These are phyloP conservation scores for Anarrhichthys ocellatus DNA, from an alignment of 2,113 vertebrate species.

Conservation along the genomic window DNA sequence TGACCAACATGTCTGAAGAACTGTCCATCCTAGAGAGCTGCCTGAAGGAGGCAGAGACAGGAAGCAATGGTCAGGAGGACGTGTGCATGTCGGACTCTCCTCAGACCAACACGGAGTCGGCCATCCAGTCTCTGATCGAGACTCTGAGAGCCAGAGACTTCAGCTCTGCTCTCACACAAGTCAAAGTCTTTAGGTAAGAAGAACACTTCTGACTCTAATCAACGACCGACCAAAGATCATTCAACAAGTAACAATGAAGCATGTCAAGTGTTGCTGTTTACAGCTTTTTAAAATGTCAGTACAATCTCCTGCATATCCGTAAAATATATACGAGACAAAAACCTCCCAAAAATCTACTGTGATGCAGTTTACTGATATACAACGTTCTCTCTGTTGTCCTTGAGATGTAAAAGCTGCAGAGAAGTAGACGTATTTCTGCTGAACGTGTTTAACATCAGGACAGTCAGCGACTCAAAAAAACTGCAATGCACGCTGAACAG, in stretches of 20 bases:
- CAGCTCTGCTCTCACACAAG: conserved; percentile 90
- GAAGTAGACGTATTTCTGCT: too few species aligned
- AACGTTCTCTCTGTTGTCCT: too few species aligned
- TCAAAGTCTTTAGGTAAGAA: conserved; percentile 94
- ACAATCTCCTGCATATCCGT: neutral
- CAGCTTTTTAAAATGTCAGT: neutral
- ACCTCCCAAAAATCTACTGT: too few species aligned
- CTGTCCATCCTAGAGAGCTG: conserved; percentile 91
- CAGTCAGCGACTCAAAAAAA: too few species aligned
- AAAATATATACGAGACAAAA: neutral
- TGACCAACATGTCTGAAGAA: conserved; percentile 98
- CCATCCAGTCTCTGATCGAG: conserved; percentile 96
- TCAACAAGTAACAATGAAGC: neutral
- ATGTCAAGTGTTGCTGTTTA: too few species aligned
- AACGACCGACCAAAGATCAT: neutral
- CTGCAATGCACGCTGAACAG: too few species aligned
- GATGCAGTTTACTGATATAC: too few species aligned
- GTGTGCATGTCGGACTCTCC: conserved; percentile 87
- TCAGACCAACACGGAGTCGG: conserved; percentile 92
- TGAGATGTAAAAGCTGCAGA: too few species aligned
- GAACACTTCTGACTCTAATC: neutral
- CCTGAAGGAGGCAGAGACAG: conserved; percentile 91
- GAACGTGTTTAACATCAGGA: too few species aligned
- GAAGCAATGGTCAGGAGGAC: conserved; percentile 87
- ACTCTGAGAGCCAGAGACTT: conserved; percentile 91